Evolutionary conservation across 2,113 vertebrate genomes (phyloP).

Genomic region (Tragulus kanchil): DNA sequence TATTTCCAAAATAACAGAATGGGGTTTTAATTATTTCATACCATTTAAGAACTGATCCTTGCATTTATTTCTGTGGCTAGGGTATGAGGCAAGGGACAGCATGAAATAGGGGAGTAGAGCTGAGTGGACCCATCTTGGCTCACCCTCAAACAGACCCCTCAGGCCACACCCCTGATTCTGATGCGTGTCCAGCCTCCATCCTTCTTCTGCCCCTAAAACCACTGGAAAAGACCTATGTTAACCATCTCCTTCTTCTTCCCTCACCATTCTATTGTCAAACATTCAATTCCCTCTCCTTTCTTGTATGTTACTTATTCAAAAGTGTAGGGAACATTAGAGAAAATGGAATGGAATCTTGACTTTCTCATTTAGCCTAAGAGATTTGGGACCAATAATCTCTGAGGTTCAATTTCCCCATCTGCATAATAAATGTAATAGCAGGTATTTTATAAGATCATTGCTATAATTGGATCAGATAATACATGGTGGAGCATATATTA

Average conservation of each 20-base stretch:
- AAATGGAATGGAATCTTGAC: not conserved
- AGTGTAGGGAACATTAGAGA: not conserved
- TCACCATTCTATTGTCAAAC: not conserved
- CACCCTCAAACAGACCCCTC: not conserved
- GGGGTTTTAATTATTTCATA: constrained; percentile 5
- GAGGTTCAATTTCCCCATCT: not conserved
- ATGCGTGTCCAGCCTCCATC: not conserved
- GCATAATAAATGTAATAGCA: not conserved
- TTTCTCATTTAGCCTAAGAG: not conserved
- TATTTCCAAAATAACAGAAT: constrained; percentile 29
- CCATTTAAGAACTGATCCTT: constrained; percentile 28
- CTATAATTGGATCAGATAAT: not conserved
- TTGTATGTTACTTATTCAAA: not conserved
- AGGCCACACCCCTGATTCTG: not conserved
- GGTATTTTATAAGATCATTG: not conserved
- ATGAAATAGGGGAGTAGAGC: not conserved
- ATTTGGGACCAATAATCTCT: not conserved
- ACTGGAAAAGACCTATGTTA: not conserved
- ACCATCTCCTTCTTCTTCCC: not conserved
- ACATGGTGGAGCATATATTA: not conserved
- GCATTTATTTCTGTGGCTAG: not conserved
- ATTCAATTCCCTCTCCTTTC: not conserved
- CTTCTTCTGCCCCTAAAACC: not conserved
- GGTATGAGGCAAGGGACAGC: not conserved
- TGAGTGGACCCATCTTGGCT: not conserved